Evolutionary conservation across 2,113 vertebrate genomes (phyloP).

Genomic region (Pangasianodon hypophthalmus): DNA sequence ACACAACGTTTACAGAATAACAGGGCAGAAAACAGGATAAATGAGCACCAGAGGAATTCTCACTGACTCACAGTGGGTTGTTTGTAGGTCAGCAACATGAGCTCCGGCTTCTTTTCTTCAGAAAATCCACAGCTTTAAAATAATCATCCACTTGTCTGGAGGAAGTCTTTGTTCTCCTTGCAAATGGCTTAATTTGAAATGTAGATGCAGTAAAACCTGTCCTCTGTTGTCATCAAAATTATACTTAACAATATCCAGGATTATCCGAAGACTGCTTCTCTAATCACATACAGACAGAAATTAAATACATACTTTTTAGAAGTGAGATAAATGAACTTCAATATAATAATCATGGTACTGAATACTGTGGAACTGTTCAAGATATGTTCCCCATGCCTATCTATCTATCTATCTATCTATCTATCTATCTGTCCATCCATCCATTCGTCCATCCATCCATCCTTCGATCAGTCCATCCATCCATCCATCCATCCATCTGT

Average conservation of each 20-base stretch:
- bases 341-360: no score
- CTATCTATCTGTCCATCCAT: not conserved
- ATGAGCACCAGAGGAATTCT: conserved; percentile 4
- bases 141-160: not conserved
- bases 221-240: no score
- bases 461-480: not conserved
- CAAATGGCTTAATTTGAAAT: not conserved
- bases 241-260: no score
- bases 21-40: not conserved
- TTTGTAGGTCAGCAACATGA: conserved; percentile 7
- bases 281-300: no score
- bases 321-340: no score
- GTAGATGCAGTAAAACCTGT: not conserved
- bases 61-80: not conserved
- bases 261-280: no score
- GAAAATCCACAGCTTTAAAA: not conserved
- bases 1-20: not conserved
- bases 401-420: not conserved
- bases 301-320: no score
- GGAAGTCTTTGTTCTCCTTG: not conserved
- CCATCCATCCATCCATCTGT: not conserved
- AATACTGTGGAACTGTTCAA: no score
- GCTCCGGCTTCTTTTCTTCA: not conserved
- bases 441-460: not conserved
- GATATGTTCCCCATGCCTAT: no score